Conservation (phyloP, 2,113 vertebrate species). For the Procapra przewalskii region DNA sequence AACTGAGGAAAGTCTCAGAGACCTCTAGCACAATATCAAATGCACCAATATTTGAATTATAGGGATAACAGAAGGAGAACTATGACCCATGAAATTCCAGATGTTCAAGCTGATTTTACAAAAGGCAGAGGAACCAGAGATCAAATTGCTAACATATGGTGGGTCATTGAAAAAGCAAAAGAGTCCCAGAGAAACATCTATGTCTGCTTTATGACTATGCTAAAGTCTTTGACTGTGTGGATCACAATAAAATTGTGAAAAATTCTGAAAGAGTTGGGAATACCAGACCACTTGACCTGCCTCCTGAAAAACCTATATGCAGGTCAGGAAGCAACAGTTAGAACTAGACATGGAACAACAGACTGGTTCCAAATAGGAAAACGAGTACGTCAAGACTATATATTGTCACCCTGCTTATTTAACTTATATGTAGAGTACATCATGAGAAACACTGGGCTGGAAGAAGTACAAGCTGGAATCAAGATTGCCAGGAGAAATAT, state of each 20-base stretch:
- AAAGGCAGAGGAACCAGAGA: not conserved
- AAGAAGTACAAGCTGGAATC: not conserved
- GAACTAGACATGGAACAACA: not conserved
- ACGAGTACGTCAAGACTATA: fast-evolving
- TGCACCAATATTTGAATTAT: not conserved
- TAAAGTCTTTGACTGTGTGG: not conserved
- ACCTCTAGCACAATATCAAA: not conserved
- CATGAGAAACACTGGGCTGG: not conserved
- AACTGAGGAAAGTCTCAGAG: not conserved
- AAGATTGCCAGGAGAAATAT: not conserved
- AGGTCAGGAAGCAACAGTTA: not conserved
- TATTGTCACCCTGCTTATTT: not conserved
- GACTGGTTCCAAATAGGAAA: not conserved
- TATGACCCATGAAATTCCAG: not conserved
- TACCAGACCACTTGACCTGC: not conserved
- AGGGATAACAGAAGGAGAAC: not conserved
- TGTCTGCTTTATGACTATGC: not conserved
- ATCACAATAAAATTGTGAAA: not conserved
- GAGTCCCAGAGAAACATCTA: not conserved
- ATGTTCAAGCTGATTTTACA: not conserved
- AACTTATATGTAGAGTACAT: not conserved
- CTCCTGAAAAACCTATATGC: not conserved
- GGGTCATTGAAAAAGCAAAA: not conserved
- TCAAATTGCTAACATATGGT: not conserved
- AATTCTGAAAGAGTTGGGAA: not conserved